Evolutionary conservation across 1,140 invertebrate species (phyloP).

Genomic region (Ceratosolen solmsi): DNA sequence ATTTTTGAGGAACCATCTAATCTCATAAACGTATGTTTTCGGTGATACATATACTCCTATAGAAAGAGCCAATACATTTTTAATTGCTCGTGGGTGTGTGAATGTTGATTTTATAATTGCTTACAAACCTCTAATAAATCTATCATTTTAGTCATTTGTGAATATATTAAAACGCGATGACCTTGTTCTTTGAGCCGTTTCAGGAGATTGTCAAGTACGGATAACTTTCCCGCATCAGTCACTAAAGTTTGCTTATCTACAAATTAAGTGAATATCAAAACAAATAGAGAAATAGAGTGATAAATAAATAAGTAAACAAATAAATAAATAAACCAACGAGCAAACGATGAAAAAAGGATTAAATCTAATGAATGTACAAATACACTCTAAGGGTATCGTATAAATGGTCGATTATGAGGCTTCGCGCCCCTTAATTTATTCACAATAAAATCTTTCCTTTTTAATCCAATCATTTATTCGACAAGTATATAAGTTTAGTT

Average conservation of each 20-base stretch:
- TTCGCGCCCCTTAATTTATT: too few relatives aligned
- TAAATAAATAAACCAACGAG: too few relatives aligned
- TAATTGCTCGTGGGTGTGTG: neutral
- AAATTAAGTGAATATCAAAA: constrained; percentile 39
- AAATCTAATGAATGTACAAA: too few relatives aligned
- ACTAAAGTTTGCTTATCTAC: constrained; percentile 92
- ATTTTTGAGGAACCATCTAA: constrained; percentile 95
- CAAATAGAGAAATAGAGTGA: too few relatives aligned
- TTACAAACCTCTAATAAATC: constrained; percentile 90
- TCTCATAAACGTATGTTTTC: constrained; percentile 93
- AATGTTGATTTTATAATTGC: neutral
- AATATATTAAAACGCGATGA: constrained; percentile 95
- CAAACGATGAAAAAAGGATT: too few relatives aligned
- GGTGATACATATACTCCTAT: constrained; percentile 94
- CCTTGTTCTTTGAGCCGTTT: constrained; percentile 87
- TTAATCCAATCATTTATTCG: too few relatives aligned
- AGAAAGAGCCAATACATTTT: neutral
- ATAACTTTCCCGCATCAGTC: constrained; percentile 94
- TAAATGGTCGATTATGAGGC: too few relatives aligned
- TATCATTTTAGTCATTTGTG: constrained; percentile 98
- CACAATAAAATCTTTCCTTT: too few relatives aligned
- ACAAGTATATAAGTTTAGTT: too few relatives aligned
- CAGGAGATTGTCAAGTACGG: constrained; percentile 89
- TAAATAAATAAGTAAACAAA: too few relatives aligned
- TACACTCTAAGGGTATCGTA: too few relatives aligned